Base-by-base conservation (phyloP, 2,797 vertebrate species). In the Euthynnus affinis region DNA sequence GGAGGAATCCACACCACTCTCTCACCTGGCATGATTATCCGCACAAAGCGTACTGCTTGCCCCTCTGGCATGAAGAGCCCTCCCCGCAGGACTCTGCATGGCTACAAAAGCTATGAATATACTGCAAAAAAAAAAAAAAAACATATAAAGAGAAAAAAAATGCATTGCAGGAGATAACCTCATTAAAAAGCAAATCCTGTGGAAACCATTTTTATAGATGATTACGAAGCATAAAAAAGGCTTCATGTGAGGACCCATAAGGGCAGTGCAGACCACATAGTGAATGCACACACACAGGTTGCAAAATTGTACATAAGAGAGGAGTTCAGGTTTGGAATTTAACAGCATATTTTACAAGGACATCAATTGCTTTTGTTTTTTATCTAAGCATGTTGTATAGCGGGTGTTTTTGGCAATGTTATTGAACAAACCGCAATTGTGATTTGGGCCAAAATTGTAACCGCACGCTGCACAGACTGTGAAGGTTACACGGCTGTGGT, bases 71-170 rank as follows among this genome's bases (percentile, higher is more conserved):
- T 98, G 97, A 97, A 94, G 95, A 96, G 94, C 94, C 95, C 90
- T 94, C 93, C 93, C 89, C 72, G 88, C 94, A 94, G 96, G 96
- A 95, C 95, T 96, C 93, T 96, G 97, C 98, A 98, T 98, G 98
- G 96, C 97, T 94, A 93, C 61, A 90, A 94, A 96, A 94, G 91
- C 93, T 93, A 89, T 66, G 70, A 91, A 90, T 92, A 93, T 88
- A 92, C 79, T 6, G 89, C 88, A 91, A 87, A 90, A 86, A 70
- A 29, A 34, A 34, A 34, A 34, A 34, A 37, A 81, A 74, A 87
- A 79, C 73, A 84, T 34, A 88, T 71, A 85, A 70, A 89, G 70
- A 76, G 44, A 66, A 56, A 71, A 71, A 63, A 83, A 83, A 75
- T 76, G 64, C 66, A 71, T 49, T 76, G 76, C 87, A 88, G 88